Percentiles rank a stretch among this genome's conserved stretches.
These are phyloP conservation scores for Embiotoca jacksoni DNA, from an alignment of 2,113 vertebrate genomes.

Conservation along the genomic window DNA sequence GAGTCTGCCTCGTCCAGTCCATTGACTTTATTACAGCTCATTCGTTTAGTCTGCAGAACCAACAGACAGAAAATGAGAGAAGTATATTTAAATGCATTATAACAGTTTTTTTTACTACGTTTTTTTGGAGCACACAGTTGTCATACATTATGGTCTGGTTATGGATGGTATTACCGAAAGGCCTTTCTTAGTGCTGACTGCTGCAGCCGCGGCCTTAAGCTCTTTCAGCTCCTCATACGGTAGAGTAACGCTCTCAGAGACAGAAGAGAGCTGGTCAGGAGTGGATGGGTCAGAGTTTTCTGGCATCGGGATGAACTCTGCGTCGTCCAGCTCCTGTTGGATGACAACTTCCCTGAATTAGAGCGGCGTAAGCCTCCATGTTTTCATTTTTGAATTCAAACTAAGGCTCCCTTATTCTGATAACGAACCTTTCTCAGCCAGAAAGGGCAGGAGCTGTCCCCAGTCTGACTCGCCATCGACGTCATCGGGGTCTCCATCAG, in stretches of 20 bases:
- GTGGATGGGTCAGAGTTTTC: slow-evolving; percentile 69
- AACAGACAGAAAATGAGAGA: not conserved
- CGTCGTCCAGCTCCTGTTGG: slow-evolving; percentile 93
- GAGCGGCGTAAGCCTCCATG: not conserved
- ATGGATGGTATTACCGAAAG: slow-evolving; percentile 70
- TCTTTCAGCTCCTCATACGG: slow-evolving; percentile 90
- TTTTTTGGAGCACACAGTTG: no score
- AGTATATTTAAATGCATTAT: no score
- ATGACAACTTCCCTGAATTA: slow-evolving; percentile 26
- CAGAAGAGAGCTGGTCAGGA: slow-evolving; percentile 57
- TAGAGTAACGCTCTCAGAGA: slow-evolving; percentile 77
- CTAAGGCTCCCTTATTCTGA: not conserved
- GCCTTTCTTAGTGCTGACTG: slow-evolving; percentile 75
- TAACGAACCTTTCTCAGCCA: slow-evolving; percentile 94
- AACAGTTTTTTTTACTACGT: no score
- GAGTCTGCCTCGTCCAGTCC: slow-evolving; percentile 64
- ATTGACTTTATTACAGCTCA: slow-evolving; percentile 77
- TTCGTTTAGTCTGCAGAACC: slow-evolving; percentile 79
- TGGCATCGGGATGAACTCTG: slow-evolving; percentile 97
- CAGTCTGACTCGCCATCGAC: slow-evolving; percentile 83
- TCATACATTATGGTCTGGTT: no score
- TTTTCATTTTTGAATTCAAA: not conserved
- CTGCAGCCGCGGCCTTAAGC: slow-evolving; percentile 87
- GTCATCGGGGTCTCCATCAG: slow-evolving; percentile 87
- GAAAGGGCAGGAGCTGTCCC: slow-evolving; percentile 94